Conservation (phyloP, 2,113 vertebrate genomes). For the Zootoca vivipara region DNA sequence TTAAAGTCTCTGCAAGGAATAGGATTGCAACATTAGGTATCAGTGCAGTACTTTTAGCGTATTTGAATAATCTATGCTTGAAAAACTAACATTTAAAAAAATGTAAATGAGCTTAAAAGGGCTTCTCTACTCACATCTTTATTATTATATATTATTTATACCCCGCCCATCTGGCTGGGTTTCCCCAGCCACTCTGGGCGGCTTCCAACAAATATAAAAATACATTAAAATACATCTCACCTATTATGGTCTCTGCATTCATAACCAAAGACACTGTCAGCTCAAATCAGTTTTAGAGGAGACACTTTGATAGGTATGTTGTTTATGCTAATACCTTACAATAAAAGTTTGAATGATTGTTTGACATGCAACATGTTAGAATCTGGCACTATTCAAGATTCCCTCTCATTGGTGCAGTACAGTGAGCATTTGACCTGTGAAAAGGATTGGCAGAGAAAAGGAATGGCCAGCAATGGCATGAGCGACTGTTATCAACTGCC, state of each 20-base stretch:
- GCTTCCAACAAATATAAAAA: too few relatives aligned
- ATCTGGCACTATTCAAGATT: neutral
- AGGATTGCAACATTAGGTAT: neutral
- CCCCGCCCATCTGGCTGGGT: too few relatives aligned
- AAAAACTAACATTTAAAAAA: neutral
- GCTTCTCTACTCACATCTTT: neutral
- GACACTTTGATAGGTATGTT: neutral
- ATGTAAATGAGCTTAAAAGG: neutral
- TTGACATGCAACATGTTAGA: neutral
- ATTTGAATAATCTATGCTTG: neutral
- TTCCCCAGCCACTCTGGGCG: too few relatives aligned
- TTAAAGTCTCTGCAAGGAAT: neutral
- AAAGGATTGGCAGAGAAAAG: neutral
- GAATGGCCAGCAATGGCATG: neutral
- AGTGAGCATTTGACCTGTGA: neutral
- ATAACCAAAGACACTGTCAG: neutral
- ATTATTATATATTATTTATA: too few relatives aligned
- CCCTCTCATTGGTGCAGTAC: too few relatives aligned
- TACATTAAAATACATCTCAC: too few relatives aligned
- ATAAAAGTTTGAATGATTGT: neutral
- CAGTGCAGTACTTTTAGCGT: neutral
- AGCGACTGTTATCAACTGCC: neutral
- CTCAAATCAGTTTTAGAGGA: neutral
- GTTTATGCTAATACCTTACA: neutral
- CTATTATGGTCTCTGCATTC: neutral